Conservation (phyloP, 2,797 vertebrate species). For the Sebastolobus altivelis region DNA sequence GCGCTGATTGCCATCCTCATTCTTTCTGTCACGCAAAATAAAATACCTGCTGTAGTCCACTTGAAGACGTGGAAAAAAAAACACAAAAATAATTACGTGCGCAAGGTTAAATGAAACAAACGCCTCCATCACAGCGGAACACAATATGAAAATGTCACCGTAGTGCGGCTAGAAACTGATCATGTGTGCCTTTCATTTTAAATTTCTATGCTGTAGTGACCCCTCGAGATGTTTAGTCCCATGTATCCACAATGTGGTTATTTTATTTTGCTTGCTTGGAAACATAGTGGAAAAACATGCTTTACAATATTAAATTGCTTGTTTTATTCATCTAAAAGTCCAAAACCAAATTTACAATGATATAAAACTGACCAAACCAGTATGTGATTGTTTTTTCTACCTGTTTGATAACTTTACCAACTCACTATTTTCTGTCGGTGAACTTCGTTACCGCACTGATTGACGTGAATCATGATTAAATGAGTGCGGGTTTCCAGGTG, state of each 20-base stretch:
- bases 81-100: slow-evolving; percentile 48
- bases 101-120: slow-evolving; percentile 50
- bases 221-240: not conserved
- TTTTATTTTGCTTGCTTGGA: not conserved
- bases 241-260: not conserved
- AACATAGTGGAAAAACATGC: not conserved
- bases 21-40: slow-evolving; percentile 47
- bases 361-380: too few species aligned
- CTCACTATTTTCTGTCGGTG: too few species aligned
- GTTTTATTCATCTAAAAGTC: too few species aligned
- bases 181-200: not conserved
- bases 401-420: too few species aligned
- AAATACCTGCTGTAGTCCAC: slow-evolving; percentile 46
- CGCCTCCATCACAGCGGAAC: not conserved
- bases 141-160: not conserved
- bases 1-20: slow-evolving; percentile 66
- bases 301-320: too few species aligned
- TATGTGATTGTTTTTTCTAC: too few species aligned
- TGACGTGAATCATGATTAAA: too few species aligned
- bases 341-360: too few species aligned
- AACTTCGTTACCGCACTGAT: too few species aligned
- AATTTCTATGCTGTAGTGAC: not conserved
- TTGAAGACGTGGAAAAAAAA: slow-evolving; percentile 11
- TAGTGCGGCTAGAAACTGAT: not conserved
- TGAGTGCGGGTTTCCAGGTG: too few species aligned